These are phyloP conservation scores for Paramuricea clavata DNA, from an alignment of 92 coral and sea anemone genomes.

Conservation along the genomic window DNA sequence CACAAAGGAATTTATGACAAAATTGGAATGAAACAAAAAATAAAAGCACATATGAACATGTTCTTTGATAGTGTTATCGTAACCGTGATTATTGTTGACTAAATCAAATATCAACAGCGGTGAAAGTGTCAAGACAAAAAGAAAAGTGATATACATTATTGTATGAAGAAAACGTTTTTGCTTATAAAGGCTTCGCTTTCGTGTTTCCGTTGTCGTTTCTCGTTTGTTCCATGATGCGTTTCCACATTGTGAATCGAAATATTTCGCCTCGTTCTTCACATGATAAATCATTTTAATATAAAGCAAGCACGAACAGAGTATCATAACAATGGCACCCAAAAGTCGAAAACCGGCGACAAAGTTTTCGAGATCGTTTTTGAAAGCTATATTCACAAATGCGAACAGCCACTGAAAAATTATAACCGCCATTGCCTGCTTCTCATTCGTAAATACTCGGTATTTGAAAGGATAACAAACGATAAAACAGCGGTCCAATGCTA, in stretches of 20 bases:
- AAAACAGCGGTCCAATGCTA: too few species aligned
- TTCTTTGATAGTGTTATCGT: too few species aligned
- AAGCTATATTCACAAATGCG: neutral
- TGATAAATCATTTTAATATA: neutral
- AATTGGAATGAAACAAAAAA: too few species aligned
- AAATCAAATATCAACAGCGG: too few species aligned
- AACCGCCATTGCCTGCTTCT: neutral
- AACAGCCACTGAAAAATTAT: too few species aligned
- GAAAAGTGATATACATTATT: too few species aligned
- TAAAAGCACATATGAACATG: too few species aligned
- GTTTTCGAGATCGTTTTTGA: neutral
- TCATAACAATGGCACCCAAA: neutral
- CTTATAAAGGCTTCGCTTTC: neutral
- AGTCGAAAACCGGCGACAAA: neutral
- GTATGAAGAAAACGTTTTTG: too few species aligned
- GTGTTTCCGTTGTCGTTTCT: neutral
- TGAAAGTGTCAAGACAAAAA: too few species aligned
- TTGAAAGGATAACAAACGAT: too few species aligned
- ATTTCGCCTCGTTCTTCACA: neutral
- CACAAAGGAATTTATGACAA: constrained; percentile 41
- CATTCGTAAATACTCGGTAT: neutral
- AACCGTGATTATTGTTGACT: too few species aligned
- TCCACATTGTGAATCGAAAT: neutral
- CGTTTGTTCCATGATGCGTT: neutral
- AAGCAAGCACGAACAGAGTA: neutral